These are phyloP conservation scores for Ictalurus furcatus DNA, from an alignment of 2,113 vertebrate species.

Conservation along the genomic window DNA sequence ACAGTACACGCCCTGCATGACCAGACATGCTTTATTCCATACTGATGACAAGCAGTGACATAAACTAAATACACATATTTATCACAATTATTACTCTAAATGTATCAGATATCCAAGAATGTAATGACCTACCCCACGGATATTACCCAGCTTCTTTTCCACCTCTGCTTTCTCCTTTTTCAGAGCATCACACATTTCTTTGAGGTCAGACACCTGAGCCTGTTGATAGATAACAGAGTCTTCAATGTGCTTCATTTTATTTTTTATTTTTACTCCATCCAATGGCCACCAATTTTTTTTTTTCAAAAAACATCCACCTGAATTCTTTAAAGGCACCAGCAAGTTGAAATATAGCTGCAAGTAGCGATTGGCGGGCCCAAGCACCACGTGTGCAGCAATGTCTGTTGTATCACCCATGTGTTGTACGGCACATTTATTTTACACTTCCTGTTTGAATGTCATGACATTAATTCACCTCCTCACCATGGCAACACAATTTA, in stretches of 20 bases:
- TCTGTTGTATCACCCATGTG: neutral
- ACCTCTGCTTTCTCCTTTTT: conserved; percentile 85
- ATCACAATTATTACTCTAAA: neutral
- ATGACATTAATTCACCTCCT: too few relatives aligned
- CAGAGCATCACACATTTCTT: conserved; percentile 86
- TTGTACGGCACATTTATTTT: too few relatives aligned
- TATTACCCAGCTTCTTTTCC: conserved; percentile 76
- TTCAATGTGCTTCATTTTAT: neutral
- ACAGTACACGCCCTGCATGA: neutral
- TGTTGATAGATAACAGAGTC: conserved; percentile 53
- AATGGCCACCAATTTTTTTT: too few relatives aligned
- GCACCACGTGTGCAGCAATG: neutral
- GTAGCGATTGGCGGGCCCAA: neutral
- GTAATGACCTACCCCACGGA: conserved; percentile 77
- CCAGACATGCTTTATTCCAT: neutral
- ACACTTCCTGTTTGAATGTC: too few relatives aligned
- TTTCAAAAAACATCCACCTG: too few relatives aligned
- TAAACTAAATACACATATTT: neutral
- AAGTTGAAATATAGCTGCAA: neutral
- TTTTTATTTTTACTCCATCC: neutral
- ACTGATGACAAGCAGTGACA: neutral
- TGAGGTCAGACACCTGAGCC: conserved; percentile 88
- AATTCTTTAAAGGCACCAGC: neutral
- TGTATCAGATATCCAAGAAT: neutral
- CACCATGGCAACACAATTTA: too few relatives aligned